A percentile compares a stretch with the other conserved stretches of the same genome.
Evolutionary conservation across 2,888 invertebrate species (phyloP).

Genomic region (Aspidiotus rigidus): DNA sequence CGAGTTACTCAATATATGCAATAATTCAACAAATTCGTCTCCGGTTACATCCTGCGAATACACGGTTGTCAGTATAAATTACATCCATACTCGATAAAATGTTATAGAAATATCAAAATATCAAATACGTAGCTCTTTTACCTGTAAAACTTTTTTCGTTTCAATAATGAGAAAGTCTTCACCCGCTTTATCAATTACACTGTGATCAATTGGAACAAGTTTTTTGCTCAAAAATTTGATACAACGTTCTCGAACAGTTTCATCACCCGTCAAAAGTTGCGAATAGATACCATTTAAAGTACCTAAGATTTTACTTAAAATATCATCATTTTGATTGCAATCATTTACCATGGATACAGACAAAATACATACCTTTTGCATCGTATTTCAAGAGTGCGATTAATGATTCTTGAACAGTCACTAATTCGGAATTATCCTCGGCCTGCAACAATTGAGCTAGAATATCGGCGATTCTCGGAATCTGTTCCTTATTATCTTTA

Average conservation of each 20-base stretch:
- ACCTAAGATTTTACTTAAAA: constrained; percentile 42
- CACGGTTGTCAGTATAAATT: not conserved
- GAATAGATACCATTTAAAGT: constrained; percentile 59
- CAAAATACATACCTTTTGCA: constrained; percentile 49
- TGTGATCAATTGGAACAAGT: constrained; percentile 66
- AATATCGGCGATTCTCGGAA: constrained; percentile 81
- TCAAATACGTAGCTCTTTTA: constrained; percentile 40
- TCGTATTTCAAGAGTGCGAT: constrained; percentile 66
- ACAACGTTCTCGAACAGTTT: constrained; percentile 71
- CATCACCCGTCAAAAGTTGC: constrained; percentile 60
- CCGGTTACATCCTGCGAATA: constrained; percentile 70
- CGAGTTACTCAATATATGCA: constrained; percentile 74
- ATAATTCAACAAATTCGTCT: constrained; percentile 81
- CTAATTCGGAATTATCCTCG: constrained; percentile 73
- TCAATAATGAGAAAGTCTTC: constrained; percentile 76
- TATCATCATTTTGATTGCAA: not conserved
- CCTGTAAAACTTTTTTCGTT: constrained; percentile 75
- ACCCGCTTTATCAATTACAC: constrained; percentile 69
- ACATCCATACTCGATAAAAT: constrained; percentile 20
- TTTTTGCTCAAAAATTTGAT: constrained; percentile 80
- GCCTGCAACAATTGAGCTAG: constrained; percentile 81
- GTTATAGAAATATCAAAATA: constrained; percentile 21
- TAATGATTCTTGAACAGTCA: constrained; percentile 73
- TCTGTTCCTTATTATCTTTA: constrained; percentile 71
- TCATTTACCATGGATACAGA: not conserved